Conservation (phyloP, 2,888 invertebrate species). For the Agrochola lota region DNA sequence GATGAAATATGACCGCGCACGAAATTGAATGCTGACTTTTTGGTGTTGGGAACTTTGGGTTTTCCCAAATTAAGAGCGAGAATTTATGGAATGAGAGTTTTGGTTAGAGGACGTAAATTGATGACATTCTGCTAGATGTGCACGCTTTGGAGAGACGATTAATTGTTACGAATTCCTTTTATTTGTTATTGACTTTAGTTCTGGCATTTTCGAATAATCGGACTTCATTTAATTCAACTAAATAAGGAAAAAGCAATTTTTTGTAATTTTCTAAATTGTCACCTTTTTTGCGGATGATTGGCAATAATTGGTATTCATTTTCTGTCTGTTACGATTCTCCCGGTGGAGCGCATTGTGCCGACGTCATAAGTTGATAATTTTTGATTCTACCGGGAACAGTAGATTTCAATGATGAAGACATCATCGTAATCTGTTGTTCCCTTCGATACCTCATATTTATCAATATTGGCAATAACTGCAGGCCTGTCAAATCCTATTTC, state of each 20-base stretch:
- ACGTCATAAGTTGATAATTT: slow-evolving; percentile 5
- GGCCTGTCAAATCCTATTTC: slow-evolving; percentile 13
- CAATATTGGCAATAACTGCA: slow-evolving; percentile 6
- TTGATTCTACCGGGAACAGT: neutral
- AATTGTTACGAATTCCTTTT: slow-evolving; percentile 8
- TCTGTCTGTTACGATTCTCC: neutral
- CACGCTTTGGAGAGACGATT: slow-evolving; percentile 5
- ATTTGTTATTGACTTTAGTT: slow-evolving; percentile 12
- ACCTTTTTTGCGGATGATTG: neutral
- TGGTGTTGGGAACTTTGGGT: slow-evolving; percentile 64
- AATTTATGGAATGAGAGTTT: slow-evolving; percentile 68
- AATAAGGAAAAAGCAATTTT: too few relatives aligned
- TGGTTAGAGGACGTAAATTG: slow-evolving; percentile 55
- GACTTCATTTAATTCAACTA: neutral
- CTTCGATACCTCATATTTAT: slow-evolving; percentile 18
- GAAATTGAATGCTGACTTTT: slow-evolving; percentile 70
- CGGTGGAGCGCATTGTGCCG: neutral
- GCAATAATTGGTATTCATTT: neutral
- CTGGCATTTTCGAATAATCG: neutral
- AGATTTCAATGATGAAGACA: neutral
- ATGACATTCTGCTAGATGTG: slow-evolving; percentile 47
- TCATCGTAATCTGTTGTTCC: slow-evolving; percentile 11
- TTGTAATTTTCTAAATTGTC: too few relatives aligned
- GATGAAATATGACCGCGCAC: slow-evolving; percentile 60
- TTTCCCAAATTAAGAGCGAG: slow-evolving; percentile 63